Base-by-base conservation (phyloP, 2,888 invertebrate species). In the Andrena praecox region DNA sequence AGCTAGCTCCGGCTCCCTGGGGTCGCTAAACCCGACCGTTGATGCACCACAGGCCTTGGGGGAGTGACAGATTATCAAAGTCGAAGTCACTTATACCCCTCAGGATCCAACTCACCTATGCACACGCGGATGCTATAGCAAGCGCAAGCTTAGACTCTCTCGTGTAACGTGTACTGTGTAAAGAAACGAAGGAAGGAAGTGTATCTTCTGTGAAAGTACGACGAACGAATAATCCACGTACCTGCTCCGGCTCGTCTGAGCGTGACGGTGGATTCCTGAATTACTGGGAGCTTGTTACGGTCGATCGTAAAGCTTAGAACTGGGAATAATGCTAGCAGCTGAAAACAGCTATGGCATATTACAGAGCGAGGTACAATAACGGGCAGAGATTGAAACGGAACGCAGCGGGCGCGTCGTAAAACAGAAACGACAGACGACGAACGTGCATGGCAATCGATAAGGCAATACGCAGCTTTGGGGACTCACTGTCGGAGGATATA, bases 251-350 rank as follows among this genome's bases (percentile, higher is more conserved):
- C 4, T 7, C 8, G 64, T 62, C 33, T 2, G 16, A 50, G 48
- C 54, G 54, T 50, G 71, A 59, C 63, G 59, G 56, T 2, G 66
- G 64, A 60, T 78, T 85, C 73, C 48, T 72, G 52, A 86, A 85
- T 86, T 68, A 71, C 68, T 54, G 3, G 67, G 24, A 78, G 59
- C 77, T 75, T 78, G 80, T 86, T 86, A 86, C 67, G 77, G 42
- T 16, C 63, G 70, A 77, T 85, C 83, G 80, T 86, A 83, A 85
- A 85, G 72, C 80, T 75, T 64, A 73, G 64, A 76, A 52, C 75
- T 72, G 77, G 73, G 70, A 83, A 80, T 85, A 82, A 82, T 77
- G 63, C 60, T 63, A 42, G n/a, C 60, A 29, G 67, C 59, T 70
- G 63, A 76, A 77, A 83, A 69, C 76, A 64, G 62, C 77, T 85